phyloP scores from a whole-genome alignment of 2,888 invertebrate species.

The Rapana venosa region DNA sequence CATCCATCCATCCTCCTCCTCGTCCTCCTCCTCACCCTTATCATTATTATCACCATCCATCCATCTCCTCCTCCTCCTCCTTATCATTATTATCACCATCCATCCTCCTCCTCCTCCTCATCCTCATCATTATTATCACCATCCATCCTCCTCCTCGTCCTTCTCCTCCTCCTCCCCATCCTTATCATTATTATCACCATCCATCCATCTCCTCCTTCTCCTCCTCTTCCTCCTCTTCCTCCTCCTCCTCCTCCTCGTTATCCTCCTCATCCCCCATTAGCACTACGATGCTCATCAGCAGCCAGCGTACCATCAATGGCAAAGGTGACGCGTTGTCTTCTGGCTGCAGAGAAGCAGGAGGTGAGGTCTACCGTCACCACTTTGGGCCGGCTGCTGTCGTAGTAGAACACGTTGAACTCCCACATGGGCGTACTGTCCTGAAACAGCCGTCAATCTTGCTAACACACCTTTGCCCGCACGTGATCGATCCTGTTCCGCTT shows the following conservation, averaged over 20 bases:
- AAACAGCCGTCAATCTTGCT: background rate
- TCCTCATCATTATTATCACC: too few relatives aligned
- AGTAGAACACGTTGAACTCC: slow-evolving; percentile 43
- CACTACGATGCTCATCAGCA: background rate
- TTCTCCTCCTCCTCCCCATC: too few relatives aligned
- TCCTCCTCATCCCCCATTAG: too few relatives aligned
- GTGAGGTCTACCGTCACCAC: slow-evolving; percentile 29
- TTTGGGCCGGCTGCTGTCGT: slow-evolving; percentile 30
- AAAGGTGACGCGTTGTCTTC: slow-evolving; percentile 34
- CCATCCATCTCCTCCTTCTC: background rate
- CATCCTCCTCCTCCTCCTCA: too few relatives aligned
- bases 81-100: background rate
- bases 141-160: too few relatives aligned
- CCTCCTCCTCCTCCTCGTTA: background rate
- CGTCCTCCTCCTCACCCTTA: background rate
- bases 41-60: background rate
- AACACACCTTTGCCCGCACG: too few relatives aligned
- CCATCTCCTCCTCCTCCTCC: background rate
- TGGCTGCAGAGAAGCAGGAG: slow-evolving; percentile 1
- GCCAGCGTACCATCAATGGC: slow-evolving; percentile 27
- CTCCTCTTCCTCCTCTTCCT: background rate
- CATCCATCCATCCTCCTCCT: background rate
- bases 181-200: too few relatives aligned
- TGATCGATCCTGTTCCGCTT: too few relatives aligned
- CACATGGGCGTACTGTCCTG: background rate